phyloP scores from a whole-genome alignment of 1,140 invertebrate genomes.

The Zophobas morio region DNA sequence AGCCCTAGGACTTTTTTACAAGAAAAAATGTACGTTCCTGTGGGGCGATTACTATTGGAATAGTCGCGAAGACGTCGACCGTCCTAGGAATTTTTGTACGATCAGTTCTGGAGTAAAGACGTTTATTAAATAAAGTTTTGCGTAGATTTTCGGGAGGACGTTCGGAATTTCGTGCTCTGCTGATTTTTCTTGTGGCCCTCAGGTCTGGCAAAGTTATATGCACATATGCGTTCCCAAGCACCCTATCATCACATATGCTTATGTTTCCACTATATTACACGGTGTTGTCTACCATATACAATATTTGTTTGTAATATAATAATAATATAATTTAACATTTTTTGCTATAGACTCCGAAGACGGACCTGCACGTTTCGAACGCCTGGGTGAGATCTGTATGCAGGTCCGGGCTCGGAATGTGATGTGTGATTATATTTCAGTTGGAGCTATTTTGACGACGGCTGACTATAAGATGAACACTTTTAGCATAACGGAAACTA shows the following conservation, averaged over 20 bases:
- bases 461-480: constrained; percentile 64
- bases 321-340: constrained; percentile 62
- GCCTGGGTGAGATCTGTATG: constrained; percentile 16
- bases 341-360: constrained; percentile 31
- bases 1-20: too few species aligned
- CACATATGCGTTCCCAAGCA: constrained; percentile 59
- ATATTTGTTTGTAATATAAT: constrained; percentile 63
- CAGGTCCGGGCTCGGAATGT: constrained; percentile 32
- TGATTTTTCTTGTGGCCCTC: too few species aligned
- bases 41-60: too few species aligned
- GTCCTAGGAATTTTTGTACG: too few species aligned
- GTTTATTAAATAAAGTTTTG: too few species aligned
- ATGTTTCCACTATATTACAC: constrained; percentile 62
- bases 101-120: too few species aligned
- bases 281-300: constrained; percentile 64
- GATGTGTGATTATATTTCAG: constrained; percentile 56
- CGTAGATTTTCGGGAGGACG: too few species aligned
- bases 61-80: too few species aligned
- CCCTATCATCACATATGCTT: constrained; percentile 67
- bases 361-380: constrained; percentile 16
- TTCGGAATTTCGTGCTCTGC: too few species aligned
- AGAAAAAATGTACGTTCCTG: too few species aligned
- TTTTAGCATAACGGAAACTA: constrained; percentile 62
- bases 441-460: constrained; percentile 58
- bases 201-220: constrained; percentile 44